phyloP scores from a whole-genome alignment of 2,113 vertebrate genomes.

The Microcebus tavaratra region DNA sequence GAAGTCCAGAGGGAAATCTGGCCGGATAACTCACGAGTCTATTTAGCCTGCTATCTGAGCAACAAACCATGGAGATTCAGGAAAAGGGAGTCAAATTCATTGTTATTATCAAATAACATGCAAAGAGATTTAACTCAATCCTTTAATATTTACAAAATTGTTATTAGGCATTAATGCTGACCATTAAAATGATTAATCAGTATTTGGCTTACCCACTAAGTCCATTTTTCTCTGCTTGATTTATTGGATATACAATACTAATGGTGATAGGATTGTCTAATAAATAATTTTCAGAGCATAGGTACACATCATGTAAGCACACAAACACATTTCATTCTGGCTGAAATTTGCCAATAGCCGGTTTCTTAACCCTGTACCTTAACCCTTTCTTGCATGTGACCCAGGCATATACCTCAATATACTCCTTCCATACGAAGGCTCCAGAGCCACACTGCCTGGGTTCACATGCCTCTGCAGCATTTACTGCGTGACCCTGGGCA shows the following conservation, averaged over 20 bases:
- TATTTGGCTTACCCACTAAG: neutral
- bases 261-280: neutral
- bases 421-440: neutral
- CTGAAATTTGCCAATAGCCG: neutral
- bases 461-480: neutral
- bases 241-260: neutral
- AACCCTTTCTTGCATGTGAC: neutral
- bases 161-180: neutral
- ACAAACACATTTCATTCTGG: neutral
- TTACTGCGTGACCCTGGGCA: neutral
- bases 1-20: neutral
- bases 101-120: neutral
- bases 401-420: neutral
- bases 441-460: neutral
- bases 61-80: neutral
- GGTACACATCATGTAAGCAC: accelerated
- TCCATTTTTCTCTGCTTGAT: neutral
- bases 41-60: neutral
- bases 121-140: neutral
- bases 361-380: neutral
- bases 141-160: neutral
- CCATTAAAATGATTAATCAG: neutral
- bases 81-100: neutral
- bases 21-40: neutral
- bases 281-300: neutral